A percentile compares a stretch with the other conserved stretches of the same genome.
Evolutionary conservation across 2,797 vertebrate species (phyloP).

Genomic region (Gadopsis marmoratus): DNA sequence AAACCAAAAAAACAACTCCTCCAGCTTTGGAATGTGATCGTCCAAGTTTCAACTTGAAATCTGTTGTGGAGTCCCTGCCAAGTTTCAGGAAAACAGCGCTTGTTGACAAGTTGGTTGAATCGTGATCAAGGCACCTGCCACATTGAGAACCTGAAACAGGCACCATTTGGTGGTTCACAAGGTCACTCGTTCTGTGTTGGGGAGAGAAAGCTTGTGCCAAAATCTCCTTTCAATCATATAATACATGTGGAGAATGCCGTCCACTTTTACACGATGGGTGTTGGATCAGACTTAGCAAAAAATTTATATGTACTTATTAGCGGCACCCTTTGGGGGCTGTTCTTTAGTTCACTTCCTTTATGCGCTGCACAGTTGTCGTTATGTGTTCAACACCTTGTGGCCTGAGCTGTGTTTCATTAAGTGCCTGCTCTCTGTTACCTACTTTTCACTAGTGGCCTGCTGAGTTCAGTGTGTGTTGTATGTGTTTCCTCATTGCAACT

Average conservation of each 20-base stretch:
- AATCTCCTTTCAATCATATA: conserved; percentile 78
- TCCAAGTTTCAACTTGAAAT: conserved; percentile 83
- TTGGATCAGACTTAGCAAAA: conserved; percentile 56
- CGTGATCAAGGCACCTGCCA: conserved; percentile 86
- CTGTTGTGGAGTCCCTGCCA: conserved; percentile 80
- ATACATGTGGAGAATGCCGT: conserved; percentile 52
- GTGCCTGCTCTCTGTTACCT: conserved; percentile 66
- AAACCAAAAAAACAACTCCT: conserved; percentile 44
- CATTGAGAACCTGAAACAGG: conserved; percentile 84
- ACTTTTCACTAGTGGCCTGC: conserved; percentile 72
- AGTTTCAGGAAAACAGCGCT: conserved; percentile 83
- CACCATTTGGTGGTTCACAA: conserved; percentile 86
- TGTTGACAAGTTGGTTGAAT: conserved; percentile 86
- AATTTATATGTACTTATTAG: conserved; percentile 54
- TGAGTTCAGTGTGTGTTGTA: conserved; percentile 66
- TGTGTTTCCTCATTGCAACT: conserved; percentile 70
- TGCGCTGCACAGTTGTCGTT: conserved; percentile 40
- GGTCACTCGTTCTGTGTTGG: conserved; percentile 77
- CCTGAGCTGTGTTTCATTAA: conserved; percentile 70
- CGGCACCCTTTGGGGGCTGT: conserved; percentile 30
- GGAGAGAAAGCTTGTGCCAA: conserved; percentile 75
- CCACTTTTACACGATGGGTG: conserved; percentile 53
- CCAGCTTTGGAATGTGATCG: conserved; percentile 70
- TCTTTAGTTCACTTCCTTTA: conserved; percentile 44
- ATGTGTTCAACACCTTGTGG: conserved; percentile 43